These are phyloP conservation scores for Zosterops japonicus DNA, from an alignment of 2,113 vertebrate species.

Conservation along the genomic window DNA sequence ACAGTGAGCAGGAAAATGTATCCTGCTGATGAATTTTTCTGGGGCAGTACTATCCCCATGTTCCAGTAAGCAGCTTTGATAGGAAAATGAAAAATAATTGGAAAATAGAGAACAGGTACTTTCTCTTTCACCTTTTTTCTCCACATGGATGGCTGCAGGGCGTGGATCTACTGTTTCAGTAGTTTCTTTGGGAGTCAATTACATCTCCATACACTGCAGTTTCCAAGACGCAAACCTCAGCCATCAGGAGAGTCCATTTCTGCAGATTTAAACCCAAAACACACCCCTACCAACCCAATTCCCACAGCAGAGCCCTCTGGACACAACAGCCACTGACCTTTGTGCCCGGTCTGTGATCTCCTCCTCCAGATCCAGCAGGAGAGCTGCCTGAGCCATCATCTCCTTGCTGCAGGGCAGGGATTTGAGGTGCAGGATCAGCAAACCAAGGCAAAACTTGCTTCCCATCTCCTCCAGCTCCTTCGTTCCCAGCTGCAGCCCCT, in stretches of 20 bases:
- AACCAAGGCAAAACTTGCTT: constrained; percentile 87
- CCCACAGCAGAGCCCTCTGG: not conserved
- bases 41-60: not conserved
- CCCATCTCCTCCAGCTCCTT: constrained; percentile 91
- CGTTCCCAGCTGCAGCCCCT: constrained; percentile 89
- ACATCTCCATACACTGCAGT: not conserved
- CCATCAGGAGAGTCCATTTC: not conserved
- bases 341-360: constrained; percentile 75
- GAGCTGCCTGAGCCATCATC: constrained; percentile 69
- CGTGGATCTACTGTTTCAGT: not conserved
- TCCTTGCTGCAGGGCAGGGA: constrained; percentile 70
- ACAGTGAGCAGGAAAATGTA: not conserved
- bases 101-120: not conserved
- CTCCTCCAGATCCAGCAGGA: constrained; percentile 75
- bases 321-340: constrained; percentile 11
- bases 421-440: constrained; percentile 83
- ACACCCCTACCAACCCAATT: not conserved
- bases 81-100: not conserved
- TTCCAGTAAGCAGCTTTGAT: not conserved
- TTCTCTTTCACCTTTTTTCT: not conserved
- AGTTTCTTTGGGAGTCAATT: not conserved
- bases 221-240: not conserved
- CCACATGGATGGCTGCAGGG: not conserved
- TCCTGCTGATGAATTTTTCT: not conserved
- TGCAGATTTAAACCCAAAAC: not conserved